A percentile compares a stretch with the other conserved stretches of the same genome.
Conservation (phyloP, 2,888 invertebrate species). For the Nysson spinosus region DNA sequence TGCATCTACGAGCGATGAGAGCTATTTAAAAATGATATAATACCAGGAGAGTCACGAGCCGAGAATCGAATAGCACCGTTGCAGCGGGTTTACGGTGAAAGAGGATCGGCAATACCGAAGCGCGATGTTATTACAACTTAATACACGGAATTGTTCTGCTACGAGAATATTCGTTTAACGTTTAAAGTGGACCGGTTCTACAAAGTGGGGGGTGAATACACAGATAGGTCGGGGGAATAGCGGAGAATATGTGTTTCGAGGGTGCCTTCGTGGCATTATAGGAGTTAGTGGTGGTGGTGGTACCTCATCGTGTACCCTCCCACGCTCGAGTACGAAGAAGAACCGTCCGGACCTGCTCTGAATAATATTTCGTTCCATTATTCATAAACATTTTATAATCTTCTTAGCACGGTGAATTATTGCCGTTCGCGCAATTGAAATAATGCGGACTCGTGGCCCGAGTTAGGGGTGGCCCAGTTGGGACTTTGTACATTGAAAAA, state of each 20-base stretch:
- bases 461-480: constrained; percentile 13
- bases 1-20: constrained; percentile 15
- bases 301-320: constrained; percentile 21
- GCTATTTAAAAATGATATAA: constrained; percentile 32
- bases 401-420: constrained; percentile 71
- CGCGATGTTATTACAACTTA: constrained; percentile 69
- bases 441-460: constrained; percentile 50
- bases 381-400: constrained; percentile 75
- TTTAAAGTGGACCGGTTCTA: constrained; percentile 38
- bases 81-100: constrained; percentile 23
- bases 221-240: constrained; percentile 14
- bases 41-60: constrained; percentile 12
- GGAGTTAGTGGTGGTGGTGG: constrained; percentile 23
- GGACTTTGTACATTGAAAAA: constrained; percentile 28
- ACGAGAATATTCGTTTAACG: constrained; percentile 59
- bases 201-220: constrained; percentile 40
- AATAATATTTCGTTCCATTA: constrained; percentile 71
- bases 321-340: constrained; percentile 12
- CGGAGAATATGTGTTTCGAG: constrained; percentile 2
- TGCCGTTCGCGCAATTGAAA: constrained; percentile 65
- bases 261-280: constrained; percentile 28
- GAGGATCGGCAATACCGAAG: constrained; percentile 48
- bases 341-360: constrained; percentile 37
- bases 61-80: constrained; percentile 23
- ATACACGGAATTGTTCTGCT: constrained; percentile 65